These are phyloP conservation scores for Odontamblyopus lacepedii DNA, from an alignment of 2,797 vertebrate species.

Conservation along the genomic window DNA sequence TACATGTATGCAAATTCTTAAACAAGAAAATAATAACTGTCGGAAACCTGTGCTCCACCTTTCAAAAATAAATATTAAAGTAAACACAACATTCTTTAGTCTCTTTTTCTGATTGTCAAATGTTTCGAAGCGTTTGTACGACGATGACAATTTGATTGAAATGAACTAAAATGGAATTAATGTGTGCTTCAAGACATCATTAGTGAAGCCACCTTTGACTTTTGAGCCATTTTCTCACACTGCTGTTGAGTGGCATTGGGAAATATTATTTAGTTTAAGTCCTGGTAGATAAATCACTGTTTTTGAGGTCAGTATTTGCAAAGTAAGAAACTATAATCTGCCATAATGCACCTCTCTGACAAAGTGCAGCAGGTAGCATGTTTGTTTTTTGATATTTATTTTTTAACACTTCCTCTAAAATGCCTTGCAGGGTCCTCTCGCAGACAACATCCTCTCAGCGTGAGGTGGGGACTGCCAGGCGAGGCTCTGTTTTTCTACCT, in stretches of 20 bases:
- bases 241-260: slow-evolving; percentile 22
- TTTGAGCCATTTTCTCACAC: slow-evolving; percentile 8
- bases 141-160: slow-evolving; percentile 8
- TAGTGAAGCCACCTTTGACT: slow-evolving; percentile 1
- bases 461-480: slow-evolving; percentile 11
- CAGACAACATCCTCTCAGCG: slow-evolving; percentile 20
- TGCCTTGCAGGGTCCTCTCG: slow-evolving; percentile 17
- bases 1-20: slow-evolving; percentile 18
- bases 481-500: slow-evolving; percentile 10
- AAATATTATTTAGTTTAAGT: slow-evolving; percentile 16
- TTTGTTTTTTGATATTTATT: slow-evolving; percentile 27
- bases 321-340: slow-evolving; percentile 25
- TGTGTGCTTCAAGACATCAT: slow-evolving; percentile 16
- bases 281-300: slow-evolving; percentile 16
- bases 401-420: slow-evolving; percentile 13
- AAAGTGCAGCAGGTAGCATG: slow-evolving; percentile 22
- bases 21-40: slow-evolving; percentile 22
- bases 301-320: slow-evolving; percentile 27
- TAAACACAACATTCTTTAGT: neutral
- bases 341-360: slow-evolving; percentile 21
- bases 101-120: slow-evolving; percentile 10
- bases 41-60: slow-evolving; percentile 20
- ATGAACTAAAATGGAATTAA: slow-evolving; percentile 21
- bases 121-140: slow-evolving; percentile 8
- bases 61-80: slow-evolving; percentile 18